Evolutionary conservation across 1,140 invertebrate genomes (phyloP), one percentile per base, ranked within the genome.

Genomic region (Holotrichia oblita): DNA sequence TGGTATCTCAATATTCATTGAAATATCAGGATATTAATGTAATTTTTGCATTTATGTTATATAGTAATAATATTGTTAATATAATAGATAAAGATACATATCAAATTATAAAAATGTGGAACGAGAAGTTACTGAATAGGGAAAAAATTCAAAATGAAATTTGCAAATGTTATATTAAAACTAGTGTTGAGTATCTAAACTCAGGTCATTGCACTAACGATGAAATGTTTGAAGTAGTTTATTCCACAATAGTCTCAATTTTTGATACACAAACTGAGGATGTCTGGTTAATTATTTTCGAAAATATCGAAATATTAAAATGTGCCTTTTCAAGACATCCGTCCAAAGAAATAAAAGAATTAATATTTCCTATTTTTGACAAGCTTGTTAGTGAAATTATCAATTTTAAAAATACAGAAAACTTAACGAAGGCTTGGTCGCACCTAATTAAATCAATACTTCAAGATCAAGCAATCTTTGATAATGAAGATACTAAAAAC

Each of bases 241-340:
- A 74, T 20, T 17, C 6, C 12, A 42, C 14, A 6, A 17, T 74
- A 42, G 76, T 59, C 40, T 24, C 8, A 14, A 79, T 81, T 40
- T 41, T 81, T 40, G 78, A 81, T n/a, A 79, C 72, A 59, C 75
- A 78, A 73, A 79, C 14, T 42, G 69, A 79, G 27, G 48, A 74
- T 41, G 72, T 79, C 10, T 20, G 79, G 22, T 14, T 76, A 14
- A 27, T 7, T 40, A 78, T 74, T 12, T 78, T 55, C 41, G 42
- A 48, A 14, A 20, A 78, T n/a, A 6, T 69, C 73, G 34, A 59
- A 59, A 2, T 22, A 34, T 20, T 69, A n/a, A 27, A 14, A 69
- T 12, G 22, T 6, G 7, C 27, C 27, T 17, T 17, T 55, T 55
- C 2, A 55, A 55, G n/a, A 55, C 48, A 6, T 0, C 2, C 48